Percentiles rank a stretch among this genome's conserved stretches.
Conservation (phyloP, 2,888 invertebrate genomes). For the Epirrhoe tristata region DNA sequence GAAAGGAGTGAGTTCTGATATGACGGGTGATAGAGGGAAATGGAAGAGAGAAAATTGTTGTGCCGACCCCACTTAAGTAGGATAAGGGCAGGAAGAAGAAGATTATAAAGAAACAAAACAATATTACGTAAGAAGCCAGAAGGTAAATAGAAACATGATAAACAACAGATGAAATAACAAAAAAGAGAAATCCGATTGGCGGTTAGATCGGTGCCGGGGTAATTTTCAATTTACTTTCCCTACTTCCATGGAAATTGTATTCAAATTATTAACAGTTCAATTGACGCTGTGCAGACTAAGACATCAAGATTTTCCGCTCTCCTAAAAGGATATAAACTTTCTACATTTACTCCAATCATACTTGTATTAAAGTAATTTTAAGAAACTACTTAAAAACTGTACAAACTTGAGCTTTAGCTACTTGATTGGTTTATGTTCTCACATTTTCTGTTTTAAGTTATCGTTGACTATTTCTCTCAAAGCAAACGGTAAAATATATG, state of each 20-base stretch:
- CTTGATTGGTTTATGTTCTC: too few relatives aligned
- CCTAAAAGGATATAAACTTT: slow-evolving; percentile 44
- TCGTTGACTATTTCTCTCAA: not conserved
- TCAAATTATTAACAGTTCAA: slow-evolving; percentile 55
- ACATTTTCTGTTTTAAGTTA: too few relatives aligned
- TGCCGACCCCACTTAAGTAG: too few relatives aligned
- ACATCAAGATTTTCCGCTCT: slow-evolving; percentile 44
- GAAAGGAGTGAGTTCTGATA: too few relatives aligned
- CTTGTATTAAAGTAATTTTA: not conserved
- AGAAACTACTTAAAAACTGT: slow-evolving; percentile 5
- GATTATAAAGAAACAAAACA: slow-evolving; percentile 2
- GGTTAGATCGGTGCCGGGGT: slow-evolving; percentile 47
- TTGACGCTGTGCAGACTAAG: slow-evolving; percentile 31
- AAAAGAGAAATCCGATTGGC: slow-evolving; percentile 55
- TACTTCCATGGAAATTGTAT: slow-evolving; percentile 51
- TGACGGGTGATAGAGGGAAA: too few relatives aligned
- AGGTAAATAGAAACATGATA: slow-evolving; percentile 19
- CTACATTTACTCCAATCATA: slow-evolving; percentile 19
- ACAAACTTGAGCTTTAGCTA: not conserved
- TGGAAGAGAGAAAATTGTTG: too few relatives aligned
- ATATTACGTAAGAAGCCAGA: slow-evolving; percentile 17
- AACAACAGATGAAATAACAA: slow-evolving; percentile 20
- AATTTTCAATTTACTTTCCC: slow-evolving; percentile 64
- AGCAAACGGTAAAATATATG: not conserved
- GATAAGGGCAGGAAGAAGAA: too few relatives aligned